phyloP scores from a whole-genome alignment of 2,113 vertebrate genomes.

The Perccottus glenii region DNA sequence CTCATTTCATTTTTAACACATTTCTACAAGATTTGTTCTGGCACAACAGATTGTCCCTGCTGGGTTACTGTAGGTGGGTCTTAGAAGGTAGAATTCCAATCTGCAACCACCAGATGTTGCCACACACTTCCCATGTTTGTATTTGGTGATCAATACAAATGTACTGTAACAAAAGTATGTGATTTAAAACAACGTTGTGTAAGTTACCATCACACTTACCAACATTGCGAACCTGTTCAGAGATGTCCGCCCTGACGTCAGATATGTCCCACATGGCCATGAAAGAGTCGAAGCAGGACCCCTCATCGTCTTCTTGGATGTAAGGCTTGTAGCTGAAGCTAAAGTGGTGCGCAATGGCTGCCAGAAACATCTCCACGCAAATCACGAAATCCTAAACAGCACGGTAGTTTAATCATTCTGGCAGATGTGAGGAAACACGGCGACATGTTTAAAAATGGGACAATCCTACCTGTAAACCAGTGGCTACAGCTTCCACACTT shows the following conservation, averaged over 20 bases:
- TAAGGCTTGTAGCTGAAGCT: conserved; percentile 98
- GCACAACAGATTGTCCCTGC: too few species aligned
- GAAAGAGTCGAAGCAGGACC: conserved; percentile 97
- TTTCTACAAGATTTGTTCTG: too few species aligned
- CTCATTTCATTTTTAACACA: too few species aligned
- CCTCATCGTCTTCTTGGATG: conserved; percentile 94
- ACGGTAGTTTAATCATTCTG: neutral
- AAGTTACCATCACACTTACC: conserved; percentile 79
- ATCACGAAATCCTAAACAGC: conserved; percentile 91
- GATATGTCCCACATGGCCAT: conserved; percentile 99
- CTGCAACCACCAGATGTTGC: too few species aligned
- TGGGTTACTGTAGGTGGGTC: too few species aligned
- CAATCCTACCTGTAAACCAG: conserved; percentile 88
- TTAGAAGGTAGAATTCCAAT: too few species aligned
- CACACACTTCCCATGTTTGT: too few species aligned
- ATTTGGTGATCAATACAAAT: too few species aligned
- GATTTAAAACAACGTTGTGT: too few species aligned
- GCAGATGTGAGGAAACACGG: neutral
- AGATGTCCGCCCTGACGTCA: conserved; percentile 93
- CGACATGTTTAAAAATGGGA: neutral
- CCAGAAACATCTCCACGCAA: conserved; percentile 98
- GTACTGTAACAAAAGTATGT: neutral
- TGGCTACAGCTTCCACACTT: conserved; percentile 94
- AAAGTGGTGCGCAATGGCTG: conserved; percentile 95
- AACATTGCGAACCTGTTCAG: conserved; percentile 96